Conservation (phyloP, 2,797 vertebrate species). For the Bradypodion pumilum region DNA sequence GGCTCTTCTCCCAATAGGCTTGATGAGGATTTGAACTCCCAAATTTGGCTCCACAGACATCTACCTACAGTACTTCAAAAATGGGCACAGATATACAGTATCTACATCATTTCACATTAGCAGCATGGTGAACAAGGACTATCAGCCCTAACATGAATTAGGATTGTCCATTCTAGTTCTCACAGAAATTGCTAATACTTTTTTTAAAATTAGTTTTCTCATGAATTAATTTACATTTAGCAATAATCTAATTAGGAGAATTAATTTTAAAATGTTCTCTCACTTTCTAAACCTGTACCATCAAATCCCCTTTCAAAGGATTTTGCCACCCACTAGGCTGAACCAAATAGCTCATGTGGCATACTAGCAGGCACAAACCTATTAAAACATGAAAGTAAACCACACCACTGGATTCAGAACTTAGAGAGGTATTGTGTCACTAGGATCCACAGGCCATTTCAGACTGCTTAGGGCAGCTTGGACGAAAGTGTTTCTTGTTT, state of each 20-base stretch:
- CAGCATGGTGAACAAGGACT: constrained; percentile 11
- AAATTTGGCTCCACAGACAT: no score
- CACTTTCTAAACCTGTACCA: no score
- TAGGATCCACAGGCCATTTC: neutral
- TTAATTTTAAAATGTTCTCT: constrained; percentile 2
- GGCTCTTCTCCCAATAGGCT: no score
- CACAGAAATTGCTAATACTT: constrained; percentile 5
- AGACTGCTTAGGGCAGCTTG: neutral
- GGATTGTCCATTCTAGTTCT: neutral
- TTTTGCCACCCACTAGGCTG: neutral
- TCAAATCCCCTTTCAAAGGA: no score
- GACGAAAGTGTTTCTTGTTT: neutral
- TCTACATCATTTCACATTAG: constrained; percentile 14
- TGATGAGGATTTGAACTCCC: no score
- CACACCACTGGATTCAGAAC: neutral
- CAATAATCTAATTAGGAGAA: constrained; percentile 13
- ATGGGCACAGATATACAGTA: neutral
- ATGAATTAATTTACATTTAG: constrained; percentile 12
- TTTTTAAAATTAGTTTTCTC: neutral
- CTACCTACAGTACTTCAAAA: constrained; percentile 19
- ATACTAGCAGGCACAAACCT: neutral
- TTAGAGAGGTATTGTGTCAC: neutral
- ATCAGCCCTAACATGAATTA: neutral
- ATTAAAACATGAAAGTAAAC: neutral
- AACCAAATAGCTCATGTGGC: neutral